Evolutionary conservation across 2,113 vertebrate genomes (phyloP), one percentile per base, ranked within the genome.

Genomic region (Synodontis membranacea): DNA sequence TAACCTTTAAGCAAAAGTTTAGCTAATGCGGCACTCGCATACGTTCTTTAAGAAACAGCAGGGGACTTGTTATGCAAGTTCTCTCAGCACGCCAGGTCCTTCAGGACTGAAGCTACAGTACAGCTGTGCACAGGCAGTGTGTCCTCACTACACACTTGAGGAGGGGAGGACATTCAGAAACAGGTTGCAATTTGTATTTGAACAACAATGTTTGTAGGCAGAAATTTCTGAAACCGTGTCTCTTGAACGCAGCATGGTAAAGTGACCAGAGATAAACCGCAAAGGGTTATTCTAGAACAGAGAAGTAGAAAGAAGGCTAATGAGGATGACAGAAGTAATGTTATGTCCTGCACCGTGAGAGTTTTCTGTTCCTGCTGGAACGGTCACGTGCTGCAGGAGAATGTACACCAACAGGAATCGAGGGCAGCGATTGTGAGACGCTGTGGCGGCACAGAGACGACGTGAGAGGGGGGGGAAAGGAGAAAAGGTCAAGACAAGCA

Each of bases 391-490:
- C 88, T 84, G 86, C 80, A 52, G 89, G 88, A 94, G 92, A 93
- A 92, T 91, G 92, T 89, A 90, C 48, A 91, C 91, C 80, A 92
- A 92, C 93, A 90, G 93, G 94, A 95, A 94, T 93, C 85, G 85
- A 34, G 21, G 82, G 82, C 48, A 70, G n/a, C n/a, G n/a, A n/a
- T n/a, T n/a, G n/a, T n/a, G 83, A 80, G 31, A 39, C 74, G 50
- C 68, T 84, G 60, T 21, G 37, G 37, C 48, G 86, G 84, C 28
- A 62, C 58, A 34, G 31, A 3, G 0, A 60, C 80, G 84, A 39
- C 75, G 78, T 87, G 1, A 48, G 64, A 87, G 82, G 87, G 84
- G 79, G 52, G 84, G 79, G 52, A 11, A 83, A 10, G 42, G 3
- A 84, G 37, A 79, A 85, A 83, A 85, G 79, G 83, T 85, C 58